These are phyloP conservation scores for Myotis findleyi DNA, from an alignment of 2,797 vertebrate species.

Conservation along the genomic window DNA sequence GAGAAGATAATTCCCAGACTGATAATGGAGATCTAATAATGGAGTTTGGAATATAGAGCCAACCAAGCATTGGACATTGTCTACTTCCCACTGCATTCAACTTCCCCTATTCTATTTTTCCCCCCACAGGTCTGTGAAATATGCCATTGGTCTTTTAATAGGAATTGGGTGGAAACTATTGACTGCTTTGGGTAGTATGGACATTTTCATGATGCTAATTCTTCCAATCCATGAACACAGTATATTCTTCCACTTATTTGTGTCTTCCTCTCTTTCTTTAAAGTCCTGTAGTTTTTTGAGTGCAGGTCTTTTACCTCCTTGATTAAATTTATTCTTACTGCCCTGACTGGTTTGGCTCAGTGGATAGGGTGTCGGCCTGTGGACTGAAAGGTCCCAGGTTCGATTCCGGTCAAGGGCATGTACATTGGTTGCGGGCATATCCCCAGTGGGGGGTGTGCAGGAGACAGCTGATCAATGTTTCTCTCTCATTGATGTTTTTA, in stretches of 20 bases:
- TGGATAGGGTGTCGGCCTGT: too few relatives aligned
- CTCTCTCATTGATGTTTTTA: too few relatives aligned
- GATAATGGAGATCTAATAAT: background rate
- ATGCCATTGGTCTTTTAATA: background rate
- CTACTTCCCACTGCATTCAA: background rate
- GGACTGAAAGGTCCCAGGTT: too few relatives aligned
- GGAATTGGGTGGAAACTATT: background rate
- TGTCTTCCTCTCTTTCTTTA: background rate
- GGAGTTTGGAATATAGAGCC: background rate
- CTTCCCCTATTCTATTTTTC: background rate
- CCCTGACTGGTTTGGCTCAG: too few relatives aligned
- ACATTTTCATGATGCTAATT: background rate
- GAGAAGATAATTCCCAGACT: background rate
- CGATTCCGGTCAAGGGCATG: too few relatives aligned
- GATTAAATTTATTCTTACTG: background rate
- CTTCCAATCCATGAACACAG: background rate
- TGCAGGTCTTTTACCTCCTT: background rate
- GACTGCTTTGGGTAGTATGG: background rate
- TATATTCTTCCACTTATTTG: background rate
- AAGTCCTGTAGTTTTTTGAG: background rate
- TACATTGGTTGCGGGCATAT: too few relatives aligned
- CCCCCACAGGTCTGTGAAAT: background rate
- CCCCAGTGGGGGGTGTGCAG: too few relatives aligned
- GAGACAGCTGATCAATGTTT: too few relatives aligned
- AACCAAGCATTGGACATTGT: background rate